Evolutionary conservation across 64 coral and sea anemone species (phyloP), one percentile per base, ranked within the genome.

Genomic region (Montipora capricornis): DNA sequence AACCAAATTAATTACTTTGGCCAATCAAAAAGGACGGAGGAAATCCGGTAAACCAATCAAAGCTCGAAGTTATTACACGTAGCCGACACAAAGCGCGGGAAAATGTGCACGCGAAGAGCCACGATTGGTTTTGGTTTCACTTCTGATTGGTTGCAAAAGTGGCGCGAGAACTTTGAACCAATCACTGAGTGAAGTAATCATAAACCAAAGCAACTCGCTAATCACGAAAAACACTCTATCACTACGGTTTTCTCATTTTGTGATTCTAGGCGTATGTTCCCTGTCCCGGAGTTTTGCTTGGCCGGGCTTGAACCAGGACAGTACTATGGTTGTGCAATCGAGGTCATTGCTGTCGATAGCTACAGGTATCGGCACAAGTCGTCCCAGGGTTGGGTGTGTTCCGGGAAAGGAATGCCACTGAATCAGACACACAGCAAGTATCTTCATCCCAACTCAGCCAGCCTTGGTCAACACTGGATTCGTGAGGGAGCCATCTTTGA

Each of bases 291-390:
- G 37, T 95, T 98, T 84, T 69, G 57, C 62, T 19, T 98, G 17
- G 81, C 78, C 9, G 96, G 96, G 10, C 73, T 98, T 24, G 93
- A 98, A 19, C 79, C 84, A 1, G 82, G 94, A 44, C 89, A 94
- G n/a, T 98, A 95, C 66, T 98, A 94, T 84, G 94, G 93, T 74
- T 98, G 96, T 73, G 88, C 92, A 76, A 89, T 98, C 3, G 91
- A 98, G 60, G 49, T 98, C 6, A 53, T 98, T 19, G 83, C 88
- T 2, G 70, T 74, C 1, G 96, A 98, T 19, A 48, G 62, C 75
- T 74, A 77, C 51, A 93, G 93, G 48, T 98, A 98, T 90, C 85
- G 96, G 1, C 88, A 92, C 47, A 90, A 98, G 77, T 19, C 78
- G 3, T 47, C 73, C 29, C 80, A 76, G 16, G 96, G 88, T 9